Base-by-base conservation (phyloP, 2,113 vertebrate genomes). In the Oncorhynchus clarkii region DNA sequence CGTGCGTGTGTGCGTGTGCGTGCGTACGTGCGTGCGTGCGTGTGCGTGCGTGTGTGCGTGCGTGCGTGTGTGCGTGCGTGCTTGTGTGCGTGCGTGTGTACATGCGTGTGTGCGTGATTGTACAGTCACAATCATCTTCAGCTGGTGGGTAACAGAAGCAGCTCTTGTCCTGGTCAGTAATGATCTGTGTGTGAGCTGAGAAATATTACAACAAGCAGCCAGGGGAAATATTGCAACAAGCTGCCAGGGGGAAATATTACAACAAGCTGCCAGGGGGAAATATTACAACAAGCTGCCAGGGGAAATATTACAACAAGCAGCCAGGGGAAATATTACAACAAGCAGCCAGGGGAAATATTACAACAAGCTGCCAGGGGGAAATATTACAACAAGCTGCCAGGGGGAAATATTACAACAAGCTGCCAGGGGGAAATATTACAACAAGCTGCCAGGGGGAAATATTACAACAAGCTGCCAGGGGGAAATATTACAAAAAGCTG, bases 161-260 rank as follows among this genome's bases (percentile, higher is more conserved):
- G 51, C 65, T 29, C 66, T 48, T 70, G 59, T 57, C 34, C 70
- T 26, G 48, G 34, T 48, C 73, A 51, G 80, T 76, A 74, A 79
- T 71, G 68, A 73, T 72, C 76, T 45, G 75, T 31, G 65, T 62
- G 77, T 66, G 71, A 78, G 76, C 77, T 82, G 34, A 7, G 6
- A 34, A 34, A 34, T 39, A 39, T 39, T 39, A 39, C 39, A 62
- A 54, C 74, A 78, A 24, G 34, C 18, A 11, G 66, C 66, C 66
- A 39, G 29, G 24, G 66, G 27, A 34, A 29, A 34, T 34, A 34
- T 34, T 34, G 6, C 31, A 34, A 6, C 31, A 34, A 34, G 31
- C 5, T 0, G 5, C 31, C 31, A 34, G 31, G 31, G 31, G 31
- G 5, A 34, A 34, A 34, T 34, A 34, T 34, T 34, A 34, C 31